Percentiles rank a stretch among this genome's conserved stretches.
phyloP scores from a whole-genome alignment of 1,140 invertebrate genomes.

The Drusus annulatus region DNA sequence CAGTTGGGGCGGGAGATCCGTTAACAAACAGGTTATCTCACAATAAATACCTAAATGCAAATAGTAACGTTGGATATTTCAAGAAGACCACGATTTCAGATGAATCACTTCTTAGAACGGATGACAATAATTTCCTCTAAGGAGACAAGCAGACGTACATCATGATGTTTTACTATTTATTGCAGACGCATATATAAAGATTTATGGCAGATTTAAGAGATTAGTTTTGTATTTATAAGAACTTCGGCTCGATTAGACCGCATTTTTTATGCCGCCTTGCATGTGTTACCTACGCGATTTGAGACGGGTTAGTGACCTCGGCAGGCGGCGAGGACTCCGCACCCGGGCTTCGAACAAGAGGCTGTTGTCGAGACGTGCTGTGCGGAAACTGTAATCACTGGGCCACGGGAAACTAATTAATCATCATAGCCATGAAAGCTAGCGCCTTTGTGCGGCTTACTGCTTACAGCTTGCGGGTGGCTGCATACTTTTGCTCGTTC shows the following conservation, averaged over 20 bases:
- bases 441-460: slow-evolving; percentile 35
- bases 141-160: slow-evolving; percentile 6
- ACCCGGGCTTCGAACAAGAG: slow-evolving; percentile 18
- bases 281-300: slow-evolving; percentile 27
- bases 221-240: slow-evolving; percentile 5
- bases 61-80: neutral
- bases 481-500: too few relatives aligned
- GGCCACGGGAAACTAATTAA: slow-evolving; percentile 55
- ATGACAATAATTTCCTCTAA: slow-evolving; percentile 9
- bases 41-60: slow-evolving; percentile 7
- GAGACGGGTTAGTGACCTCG: slow-evolving; percentile 18
- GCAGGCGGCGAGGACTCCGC: slow-evolving; percentile 10
- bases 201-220: slow-evolving; percentile 32
- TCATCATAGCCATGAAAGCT: slow-evolving; percentile 48
- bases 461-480: too few relatives aligned
- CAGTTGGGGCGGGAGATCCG: neutral
- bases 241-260: slow-evolving; percentile 21
- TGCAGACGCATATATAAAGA: neutral
- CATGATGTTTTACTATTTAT: neutral
- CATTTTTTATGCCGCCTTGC: slow-evolving; percentile 20
- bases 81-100: neutral
- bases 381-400: slow-evolving; percentile 56
- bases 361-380: slow-evolving; percentile 39
- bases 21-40: slow-evolving; percentile 18
- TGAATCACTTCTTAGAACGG: slow-evolving; percentile 5